A percentile compares a stretch with the other conserved stretches of the same genome.
Evolutionary conservation across 1,140 invertebrate species (phyloP).

Genomic region (Pogonomyrmex barbatus): DNA sequence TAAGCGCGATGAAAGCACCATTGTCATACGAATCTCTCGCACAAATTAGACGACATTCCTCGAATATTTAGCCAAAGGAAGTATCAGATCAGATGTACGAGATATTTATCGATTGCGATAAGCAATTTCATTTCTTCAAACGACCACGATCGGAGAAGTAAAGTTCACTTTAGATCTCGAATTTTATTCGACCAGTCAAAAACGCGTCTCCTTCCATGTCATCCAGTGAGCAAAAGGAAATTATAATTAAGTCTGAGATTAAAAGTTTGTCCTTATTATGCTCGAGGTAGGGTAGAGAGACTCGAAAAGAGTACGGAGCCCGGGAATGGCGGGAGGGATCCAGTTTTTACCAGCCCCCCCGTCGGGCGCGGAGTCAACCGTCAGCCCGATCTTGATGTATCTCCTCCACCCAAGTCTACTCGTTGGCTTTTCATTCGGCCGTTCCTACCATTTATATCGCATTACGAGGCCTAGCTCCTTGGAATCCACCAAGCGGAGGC

Average conservation of each 20-base stretch:
- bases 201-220: constrained; percentile 50
- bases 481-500: constrained; percentile 72
- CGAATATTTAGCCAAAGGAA: neutral
- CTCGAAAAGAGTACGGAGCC: constrained; percentile 71
- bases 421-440: constrained; percentile 79
- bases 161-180: constrained; percentile 78
- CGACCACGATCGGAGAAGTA: constrained; percentile 65
- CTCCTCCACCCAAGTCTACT: constrained; percentile 78
- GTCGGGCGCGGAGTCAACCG: constrained; percentile 78
- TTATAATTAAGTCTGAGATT: constrained; percentile 83
- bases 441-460: constrained; percentile 81
- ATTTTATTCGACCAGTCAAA: constrained; percentile 32
- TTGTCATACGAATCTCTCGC: neutral
- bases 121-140: constrained; percentile 26
- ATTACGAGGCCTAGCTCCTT: constrained; percentile 77
- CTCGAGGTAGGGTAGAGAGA: constrained; percentile 72
- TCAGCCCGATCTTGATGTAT: constrained; percentile 84
- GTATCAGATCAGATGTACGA: constrained; percentile 24
- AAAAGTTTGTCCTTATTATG: constrained; percentile 84
- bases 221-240: constrained; percentile 75
- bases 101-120: constrained; percentile 49
- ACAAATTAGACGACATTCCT: constrained; percentile 10
- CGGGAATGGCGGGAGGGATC: constrained; percentile 78
- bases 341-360: constrained; percentile 81
- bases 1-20: neutral